Evolutionary conservation across 1,140 invertebrate genomes (phyloP).

Genomic region (Orius insidiosus): DNA sequence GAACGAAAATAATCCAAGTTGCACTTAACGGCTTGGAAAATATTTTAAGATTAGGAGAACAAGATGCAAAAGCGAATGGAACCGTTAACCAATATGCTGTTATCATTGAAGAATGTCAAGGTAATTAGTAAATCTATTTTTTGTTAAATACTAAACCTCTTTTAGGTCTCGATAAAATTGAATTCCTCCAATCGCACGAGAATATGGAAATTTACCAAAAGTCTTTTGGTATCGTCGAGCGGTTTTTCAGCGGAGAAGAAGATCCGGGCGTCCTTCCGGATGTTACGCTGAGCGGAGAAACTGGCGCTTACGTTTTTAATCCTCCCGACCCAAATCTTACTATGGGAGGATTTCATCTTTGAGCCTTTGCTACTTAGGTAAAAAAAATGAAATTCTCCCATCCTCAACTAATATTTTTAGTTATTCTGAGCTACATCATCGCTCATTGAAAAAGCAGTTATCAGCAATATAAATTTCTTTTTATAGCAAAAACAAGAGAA

Average conservation of each 20-base stretch:
- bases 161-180: slow-evolving; percentile 90
- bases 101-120: slow-evolving; percentile 88
- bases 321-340: slow-evolving; percentile 50
- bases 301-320: slow-evolving; percentile 47
- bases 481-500: no score
- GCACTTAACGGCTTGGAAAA: slow-evolving; percentile 93
- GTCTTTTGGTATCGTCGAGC: slow-evolving; percentile 90
- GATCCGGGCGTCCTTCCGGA: slow-evolving; percentile 60
- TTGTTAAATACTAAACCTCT: slow-evolving; percentile 17
- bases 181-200: slow-evolving; percentile 90
- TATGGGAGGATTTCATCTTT: slow-evolving; percentile 64
- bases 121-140: slow-evolving; percentile 46
- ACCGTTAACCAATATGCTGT: slow-evolving; percentile 77
- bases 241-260: slow-evolving; percentile 82
- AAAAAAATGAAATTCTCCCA: no score
- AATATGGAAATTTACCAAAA: slow-evolving; percentile 94
- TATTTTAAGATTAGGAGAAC: slow-evolving; percentile 81
- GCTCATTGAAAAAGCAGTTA: no score
- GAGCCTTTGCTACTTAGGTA: slow-evolving; percentile 22
- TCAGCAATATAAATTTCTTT: no score
- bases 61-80: slow-evolving; percentile 49
- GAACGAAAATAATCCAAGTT: slow-evolving; percentile 96
- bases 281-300: slow-evolving; percentile 45
- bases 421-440: no score
- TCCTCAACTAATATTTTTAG: no score